These are phyloP conservation scores for Anthonomus grandis DNA, from an alignment of 1,140 invertebrate genomes.

Conservation along the genomic window DNA sequence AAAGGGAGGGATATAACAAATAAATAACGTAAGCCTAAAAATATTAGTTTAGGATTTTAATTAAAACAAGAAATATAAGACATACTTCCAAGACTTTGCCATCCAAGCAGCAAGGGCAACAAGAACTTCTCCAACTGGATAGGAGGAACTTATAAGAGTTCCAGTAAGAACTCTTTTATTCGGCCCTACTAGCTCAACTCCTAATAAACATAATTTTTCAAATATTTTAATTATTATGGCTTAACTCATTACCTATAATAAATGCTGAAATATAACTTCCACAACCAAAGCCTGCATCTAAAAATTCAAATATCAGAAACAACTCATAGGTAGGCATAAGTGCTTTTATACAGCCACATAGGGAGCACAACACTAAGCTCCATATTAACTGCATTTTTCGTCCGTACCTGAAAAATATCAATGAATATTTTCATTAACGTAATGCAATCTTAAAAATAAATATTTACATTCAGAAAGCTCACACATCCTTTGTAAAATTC, in stretches of 20 bases:
- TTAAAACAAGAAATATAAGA: no score
- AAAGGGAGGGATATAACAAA: constrained; percentile 36
- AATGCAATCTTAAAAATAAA: no score
- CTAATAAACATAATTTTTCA: constrained; percentile 25
- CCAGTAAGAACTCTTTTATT: constrained; percentile 70
- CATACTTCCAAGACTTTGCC: constrained; percentile 63
- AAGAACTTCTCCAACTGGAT: constrained; percentile 70
- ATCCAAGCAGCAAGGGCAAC: constrained; percentile 69
- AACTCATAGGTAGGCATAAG: constrained; percentile 62
- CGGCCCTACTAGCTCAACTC: constrained; percentile 62
- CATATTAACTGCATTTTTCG: constrained; percentile 60
- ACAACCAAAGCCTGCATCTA: constrained; percentile 59
- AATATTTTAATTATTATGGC: no score
- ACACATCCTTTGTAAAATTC: no score
- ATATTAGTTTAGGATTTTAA: not conserved
- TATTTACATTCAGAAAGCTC: no score
- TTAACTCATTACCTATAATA: constrained; percentile 23
- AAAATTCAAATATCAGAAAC: constrained; percentile 62
- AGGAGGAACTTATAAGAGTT: constrained; percentile 66
- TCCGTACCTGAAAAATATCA: constrained; percentile 61
- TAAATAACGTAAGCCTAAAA: constrained; percentile 52
- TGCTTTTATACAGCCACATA: constrained; percentile 61
- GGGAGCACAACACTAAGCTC: constrained; percentile 55
- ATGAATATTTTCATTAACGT: no score
- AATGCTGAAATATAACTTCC: constrained; percentile 60